phyloP scores from a whole-genome alignment of 2,888 invertebrate species.

The Orthonychiurus folsomi region DNA sequence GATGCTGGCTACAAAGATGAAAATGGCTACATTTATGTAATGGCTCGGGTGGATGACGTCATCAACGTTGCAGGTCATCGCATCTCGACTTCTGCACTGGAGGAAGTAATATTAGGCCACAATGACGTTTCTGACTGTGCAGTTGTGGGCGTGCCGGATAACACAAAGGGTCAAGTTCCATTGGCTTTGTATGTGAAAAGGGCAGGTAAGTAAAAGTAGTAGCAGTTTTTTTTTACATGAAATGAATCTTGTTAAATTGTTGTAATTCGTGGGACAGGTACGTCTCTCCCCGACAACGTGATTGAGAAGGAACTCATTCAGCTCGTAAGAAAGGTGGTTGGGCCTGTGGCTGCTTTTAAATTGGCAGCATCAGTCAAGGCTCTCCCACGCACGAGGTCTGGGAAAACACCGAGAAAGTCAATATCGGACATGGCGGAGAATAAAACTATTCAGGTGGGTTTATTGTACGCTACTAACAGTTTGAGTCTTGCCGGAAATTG shows the following conservation, averaged over 20 bases:
- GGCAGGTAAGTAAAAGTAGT: too few relatives aligned
- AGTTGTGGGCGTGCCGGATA: conserved; percentile 81
- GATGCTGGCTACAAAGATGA: conserved; percentile 82
- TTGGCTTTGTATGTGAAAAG: conserved; percentile 74
- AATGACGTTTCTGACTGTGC: conserved; percentile 75
- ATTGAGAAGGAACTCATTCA: conserved; percentile 52
- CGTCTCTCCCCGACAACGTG: conserved; percentile 45
- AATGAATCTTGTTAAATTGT: conserved; percentile 1
- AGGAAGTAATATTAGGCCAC: conserved; percentile 82
- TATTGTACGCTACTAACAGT: too few relatives aligned
- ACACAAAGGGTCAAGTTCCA: conserved; percentile 82
- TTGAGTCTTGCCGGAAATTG: too few relatives aligned
- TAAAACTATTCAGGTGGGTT: conserved; percentile 59
- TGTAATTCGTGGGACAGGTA: neutral
- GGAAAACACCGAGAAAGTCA: conserved; percentile 70
- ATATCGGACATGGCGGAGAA: conserved; percentile 76
- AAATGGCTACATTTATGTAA: conserved; percentile 76
- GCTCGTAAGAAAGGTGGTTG: conserved; percentile 59
- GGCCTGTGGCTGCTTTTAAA: conserved; percentile 82
- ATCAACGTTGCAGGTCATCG: conserved; percentile 93
- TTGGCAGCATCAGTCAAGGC: conserved; percentile 67
- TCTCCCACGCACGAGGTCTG: conserved; percentile 80
- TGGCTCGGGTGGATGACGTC: conserved; percentile 85
- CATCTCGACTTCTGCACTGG: conserved; percentile 77
- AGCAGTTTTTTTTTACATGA: conserved; percentile 20